Evolutionary conservation across 1,140 invertebrate genomes (phyloP).

Genomic region (Neodiprion virginianus): DNA sequence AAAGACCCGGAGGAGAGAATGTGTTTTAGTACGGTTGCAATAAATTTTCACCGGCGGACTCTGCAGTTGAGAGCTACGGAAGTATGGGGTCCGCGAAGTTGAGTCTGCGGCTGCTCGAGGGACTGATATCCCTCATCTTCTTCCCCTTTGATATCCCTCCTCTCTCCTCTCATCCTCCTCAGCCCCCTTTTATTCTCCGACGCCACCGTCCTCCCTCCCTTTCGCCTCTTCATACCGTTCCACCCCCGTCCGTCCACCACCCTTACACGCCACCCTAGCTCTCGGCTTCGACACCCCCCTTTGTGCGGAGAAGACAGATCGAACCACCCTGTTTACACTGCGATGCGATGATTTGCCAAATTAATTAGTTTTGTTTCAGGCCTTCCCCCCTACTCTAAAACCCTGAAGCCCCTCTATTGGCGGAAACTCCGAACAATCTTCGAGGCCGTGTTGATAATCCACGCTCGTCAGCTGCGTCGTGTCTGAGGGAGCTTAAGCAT

Average conservation of each 20-base stretch:
- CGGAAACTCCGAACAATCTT: slow-evolving; percentile 44
- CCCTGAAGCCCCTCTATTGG: background rate
- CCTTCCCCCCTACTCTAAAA: background rate
- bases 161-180: slow-evolving; percentile 28
- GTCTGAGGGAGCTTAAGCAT: background rate
- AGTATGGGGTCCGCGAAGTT: slow-evolving; percentile 39
- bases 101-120: slow-evolving; percentile 37
- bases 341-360: slow-evolving; percentile 46
- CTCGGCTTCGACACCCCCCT: slow-evolving; percentile 28
- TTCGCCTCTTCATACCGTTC: slow-evolving; percentile 5
- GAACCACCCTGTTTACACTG: slow-evolving; percentile 47
- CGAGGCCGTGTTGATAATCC: slow-evolving; percentile 18
- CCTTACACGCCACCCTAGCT: slow-evolving; percentile 22
- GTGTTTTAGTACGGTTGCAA: slow-evolving; percentile 56
- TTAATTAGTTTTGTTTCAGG: slow-evolving; percentile 43
- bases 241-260: slow-evolving; percentile 14
- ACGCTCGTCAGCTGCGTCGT: slow-evolving; percentile 35
- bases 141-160: slow-evolving; percentile 55
- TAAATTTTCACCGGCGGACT: slow-evolving; percentile 57
- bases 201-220: slow-evolving; percentile 18
- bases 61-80: slow-evolving; percentile 57
- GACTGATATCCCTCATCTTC: slow-evolving; percentile 58
- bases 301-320: slow-evolving; percentile 43
- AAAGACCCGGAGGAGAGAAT: slow-evolving; percentile 33
- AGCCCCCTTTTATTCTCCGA: slow-evolving; percentile 17